phyloP scores from a whole-genome alignment of 2,113 vertebrate genomes.

The Etheostoma cragini region DNA sequence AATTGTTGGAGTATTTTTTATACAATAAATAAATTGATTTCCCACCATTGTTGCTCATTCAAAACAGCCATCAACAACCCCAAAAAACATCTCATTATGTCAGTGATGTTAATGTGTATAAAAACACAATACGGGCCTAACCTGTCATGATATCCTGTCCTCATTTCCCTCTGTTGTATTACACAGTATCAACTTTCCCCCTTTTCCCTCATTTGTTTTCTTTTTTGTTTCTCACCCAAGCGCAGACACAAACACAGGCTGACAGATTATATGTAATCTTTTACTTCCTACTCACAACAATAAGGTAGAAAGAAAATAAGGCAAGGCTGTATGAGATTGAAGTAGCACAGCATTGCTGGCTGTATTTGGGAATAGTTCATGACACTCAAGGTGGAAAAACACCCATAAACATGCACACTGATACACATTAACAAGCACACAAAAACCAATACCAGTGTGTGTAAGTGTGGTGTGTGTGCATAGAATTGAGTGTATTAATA shows the following conservation, averaged over 20 bases:
- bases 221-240: slow-evolving; percentile 38
- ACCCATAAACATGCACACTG: slow-evolving; percentile 23
- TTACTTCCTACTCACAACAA: slow-evolving; percentile 52
- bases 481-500: slow-evolving; percentile 76
- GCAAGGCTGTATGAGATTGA: slow-evolving; percentile 41
- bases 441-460: slow-evolving; percentile 57
- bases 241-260: slow-evolving; percentile 46
- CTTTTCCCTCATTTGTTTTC: slow-evolving; percentile 49
- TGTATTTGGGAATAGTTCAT: slow-evolving; percentile 51
- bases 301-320: slow-evolving; percentile 48
- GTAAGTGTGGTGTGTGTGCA: slow-evolving; percentile 54
- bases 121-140: neutral
- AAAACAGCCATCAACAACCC: slow-evolving; percentile 15
- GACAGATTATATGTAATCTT: slow-evolving; percentile 61
- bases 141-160: neutral
- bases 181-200: slow-evolving; percentile 29
- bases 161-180: slow-evolving; percentile 39
- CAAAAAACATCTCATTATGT: slow-evolving; percentile 29
- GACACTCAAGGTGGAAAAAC: slow-evolving; percentile 53
- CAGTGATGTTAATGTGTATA: slow-evolving; percentile 31
- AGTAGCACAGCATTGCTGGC: slow-evolving; percentile 16
- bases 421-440: slow-evolving; percentile 56
- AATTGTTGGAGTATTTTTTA: slow-evolving; percentile 59
- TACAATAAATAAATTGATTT: slow-evolving; percentile 63
- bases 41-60: slow-evolving; percentile 10